These are phyloP conservation scores for Galemys pyrenaicus DNA, from an alignment of 2,113 vertebrate genomes.

Conservation along the genomic window DNA sequence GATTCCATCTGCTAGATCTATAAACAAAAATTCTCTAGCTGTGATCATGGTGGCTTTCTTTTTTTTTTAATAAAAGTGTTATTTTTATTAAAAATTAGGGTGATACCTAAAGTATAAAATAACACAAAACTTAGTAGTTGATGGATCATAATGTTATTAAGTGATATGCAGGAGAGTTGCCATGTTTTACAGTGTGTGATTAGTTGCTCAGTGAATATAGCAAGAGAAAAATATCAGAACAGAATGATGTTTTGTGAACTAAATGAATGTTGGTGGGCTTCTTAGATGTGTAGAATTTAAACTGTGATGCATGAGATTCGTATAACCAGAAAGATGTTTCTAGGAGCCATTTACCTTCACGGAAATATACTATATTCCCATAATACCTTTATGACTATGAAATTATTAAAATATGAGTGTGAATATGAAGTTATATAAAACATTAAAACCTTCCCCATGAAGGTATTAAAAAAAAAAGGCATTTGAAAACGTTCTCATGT, in stretches of 20 bases:
- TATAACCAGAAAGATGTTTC: background rate
- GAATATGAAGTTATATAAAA: no score
- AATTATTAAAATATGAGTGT: no score
- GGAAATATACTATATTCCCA: no score
- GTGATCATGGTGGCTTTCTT: background rate
- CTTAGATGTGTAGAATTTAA: background rate
- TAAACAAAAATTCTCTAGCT: background rate
- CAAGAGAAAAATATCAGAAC: background rate
- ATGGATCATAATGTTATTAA: background rate
- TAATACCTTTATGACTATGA: no score
- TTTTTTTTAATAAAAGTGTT: background rate
- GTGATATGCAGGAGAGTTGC: background rate
- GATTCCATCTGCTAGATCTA: background rate
- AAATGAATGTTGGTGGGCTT: background rate
- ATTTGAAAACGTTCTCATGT: background rate
- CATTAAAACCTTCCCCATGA: no score
- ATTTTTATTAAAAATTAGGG: no score
- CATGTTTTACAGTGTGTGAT: background rate
- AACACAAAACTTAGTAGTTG: background rate
- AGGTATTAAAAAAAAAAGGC: background rate
- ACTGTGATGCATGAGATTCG: background rate
- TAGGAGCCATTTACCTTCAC: no score
- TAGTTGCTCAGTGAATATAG: background rate
- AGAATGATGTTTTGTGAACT: background rate
- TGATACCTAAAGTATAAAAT: background rate